Conservation (phyloP, 2,888 invertebrate species). For the Eucera pruinosa region DNA sequence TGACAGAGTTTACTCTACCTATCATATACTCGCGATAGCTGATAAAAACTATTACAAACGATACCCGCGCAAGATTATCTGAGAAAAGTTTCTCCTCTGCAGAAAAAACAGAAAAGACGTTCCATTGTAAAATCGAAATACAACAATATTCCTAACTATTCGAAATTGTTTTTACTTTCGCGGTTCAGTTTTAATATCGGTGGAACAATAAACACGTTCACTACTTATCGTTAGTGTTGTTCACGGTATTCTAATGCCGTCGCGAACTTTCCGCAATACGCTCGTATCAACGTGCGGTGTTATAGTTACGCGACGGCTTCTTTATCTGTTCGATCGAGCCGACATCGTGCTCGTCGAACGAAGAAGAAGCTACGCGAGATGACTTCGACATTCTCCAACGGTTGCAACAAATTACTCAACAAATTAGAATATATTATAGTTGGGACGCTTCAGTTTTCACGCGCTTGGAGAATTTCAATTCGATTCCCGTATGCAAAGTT, state of each 20-base stretch:
- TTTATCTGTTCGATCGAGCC: slow-evolving; percentile 24
- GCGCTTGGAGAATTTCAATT: not conserved
- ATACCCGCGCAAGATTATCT: too few relatives aligned
- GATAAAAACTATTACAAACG: too few relatives aligned
- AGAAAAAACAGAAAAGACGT: too few relatives aligned
- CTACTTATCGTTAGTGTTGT: slow-evolving; percentile 7
- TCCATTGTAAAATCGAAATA: too few relatives aligned
- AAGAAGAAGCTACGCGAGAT: not conserved
- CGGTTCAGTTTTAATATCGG: too few relatives aligned
- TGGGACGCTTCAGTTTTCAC: too few relatives aligned
- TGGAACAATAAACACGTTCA: too few relatives aligned
- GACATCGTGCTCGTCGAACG: slow-evolving; percentile 6
- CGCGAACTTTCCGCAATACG: not conserved
- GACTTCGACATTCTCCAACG: not conserved
- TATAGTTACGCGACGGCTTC: not conserved
- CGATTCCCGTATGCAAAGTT: not conserved
- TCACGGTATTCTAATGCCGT: not conserved
- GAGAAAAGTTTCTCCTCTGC: too few relatives aligned
- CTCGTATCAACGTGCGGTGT: not conserved
- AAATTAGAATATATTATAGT: slow-evolving; percentile 6
- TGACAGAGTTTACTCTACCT: slow-evolving; percentile 18
- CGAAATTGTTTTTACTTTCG: too few relatives aligned
- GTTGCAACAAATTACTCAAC: slow-evolving; percentile 6
- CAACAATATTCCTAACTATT: too few relatives aligned
- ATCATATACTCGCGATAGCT: not conserved